phyloP scores from a whole-genome alignment of 53 echinoderm and acorn worm genomes.

The Echinometra lucunter region DNA sequence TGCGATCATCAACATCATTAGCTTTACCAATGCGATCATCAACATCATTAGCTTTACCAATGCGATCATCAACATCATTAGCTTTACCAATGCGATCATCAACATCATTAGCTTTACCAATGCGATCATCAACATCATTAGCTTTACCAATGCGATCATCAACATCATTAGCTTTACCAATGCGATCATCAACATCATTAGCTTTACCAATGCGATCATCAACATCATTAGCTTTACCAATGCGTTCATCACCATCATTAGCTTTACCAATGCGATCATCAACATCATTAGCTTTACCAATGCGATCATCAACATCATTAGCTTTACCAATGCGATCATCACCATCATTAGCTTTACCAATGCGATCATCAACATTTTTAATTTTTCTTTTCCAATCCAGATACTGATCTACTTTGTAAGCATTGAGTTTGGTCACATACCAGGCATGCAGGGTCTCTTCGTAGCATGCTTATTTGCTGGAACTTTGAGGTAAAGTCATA shows the following conservation, averaged over 20 bases:
- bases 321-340: not conserved
- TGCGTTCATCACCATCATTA: not conserved
- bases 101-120: too few species aligned
- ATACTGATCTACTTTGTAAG: slow-evolving; percentile 95
- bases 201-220: too few species aligned
- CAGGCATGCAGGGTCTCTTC: slow-evolving; percentile 93
- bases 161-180: too few species aligned
- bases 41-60: too few species aligned
- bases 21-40: too few species aligned
- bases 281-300: not conserved
- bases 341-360: not conserved
- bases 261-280: not conserved
- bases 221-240: too few species aligned
- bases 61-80: too few species aligned
- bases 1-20: too few species aligned
- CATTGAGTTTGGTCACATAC: slow-evolving; percentile 84
- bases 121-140: too few species aligned
- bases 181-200: too few species aligned
- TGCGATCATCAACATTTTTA: not conserved
- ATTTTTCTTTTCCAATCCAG: slow-evolving; percentile 63
- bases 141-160: too few species aligned
- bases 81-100: too few species aligned
- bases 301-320: not conserved
- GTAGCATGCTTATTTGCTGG: slow-evolving; percentile 97
- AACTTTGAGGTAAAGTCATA: slow-evolving; percentile 83